Base-by-base conservation (phyloP, 2,888 invertebrate genomes). In the Eledona agricola region DNA sequence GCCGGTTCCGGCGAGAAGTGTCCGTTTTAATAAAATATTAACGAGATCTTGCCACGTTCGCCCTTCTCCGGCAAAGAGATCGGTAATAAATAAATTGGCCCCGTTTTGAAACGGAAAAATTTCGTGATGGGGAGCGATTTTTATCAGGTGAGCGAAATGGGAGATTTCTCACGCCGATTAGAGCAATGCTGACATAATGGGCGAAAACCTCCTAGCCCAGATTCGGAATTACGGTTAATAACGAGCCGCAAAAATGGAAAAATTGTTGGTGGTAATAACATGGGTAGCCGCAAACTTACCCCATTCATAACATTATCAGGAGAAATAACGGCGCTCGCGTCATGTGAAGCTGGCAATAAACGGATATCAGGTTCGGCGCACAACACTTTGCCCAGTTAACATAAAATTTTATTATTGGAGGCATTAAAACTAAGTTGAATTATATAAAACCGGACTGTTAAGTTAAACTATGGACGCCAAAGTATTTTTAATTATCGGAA, bases 371-470 rank as follows among this genome's bases (percentile, higher is more conserved):
- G 40, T 16, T 9, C 29, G 9, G 20, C 15, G 26, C 31, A n/a
- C n/a, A 31, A 17, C 46, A 47, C 42, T 25, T 43, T 12, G 35
- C 20, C 15, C 37, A 31, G 31, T 43, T 28, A 42, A 35, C 53
- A 49, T 54, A 43, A 54, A 49, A 54, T 54, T 54, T 54, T 49
- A 49, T 54, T 49, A 54, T 35, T 54, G 16, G 9, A 9, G 13
- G 22, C 43, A 37, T 43, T 37, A 42, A 53, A 47, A 15, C 35
- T 53, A 20, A n/a, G 40, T n/a, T 32, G 9, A 22, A 28, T 23
- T 26, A 35, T 13, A 15, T 15, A 7, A 49, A 54, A 46, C 11
- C 23, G 37, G 16, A 10, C 11, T 11, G 17, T 23, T n/a, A n/a
- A n/a, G n/a, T n/a, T n/a, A n/a, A n/a, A n/a, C n/a, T n/a, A n/a